Conservation (phyloP, 2,797 vertebrate genomes). For the Siniperca obscura region DNA sequence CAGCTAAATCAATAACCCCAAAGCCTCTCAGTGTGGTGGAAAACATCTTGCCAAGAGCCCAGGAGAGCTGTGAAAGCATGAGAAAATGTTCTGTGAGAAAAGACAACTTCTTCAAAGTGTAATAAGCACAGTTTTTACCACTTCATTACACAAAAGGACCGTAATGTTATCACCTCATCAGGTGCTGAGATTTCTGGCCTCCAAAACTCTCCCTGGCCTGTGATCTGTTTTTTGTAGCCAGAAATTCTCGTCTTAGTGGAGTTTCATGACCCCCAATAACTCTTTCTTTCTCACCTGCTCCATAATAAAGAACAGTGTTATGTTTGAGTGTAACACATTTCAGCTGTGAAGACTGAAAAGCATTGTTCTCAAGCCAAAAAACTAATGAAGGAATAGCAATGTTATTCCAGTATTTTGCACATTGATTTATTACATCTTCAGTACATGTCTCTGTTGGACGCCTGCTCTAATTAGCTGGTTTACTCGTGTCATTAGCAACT, state of each 20-base stretch:
- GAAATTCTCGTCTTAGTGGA: background rate
- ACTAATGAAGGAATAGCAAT: slow-evolving; percentile 6
- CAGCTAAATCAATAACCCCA: slow-evolving; percentile 49
- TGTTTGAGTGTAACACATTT: slow-evolving; percentile 15
- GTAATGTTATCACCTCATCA: slow-evolving; percentile 30
- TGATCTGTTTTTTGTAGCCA: background rate
- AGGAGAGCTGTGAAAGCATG: background rate
- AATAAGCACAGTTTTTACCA: background rate
- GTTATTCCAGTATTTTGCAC: slow-evolving; percentile 6
- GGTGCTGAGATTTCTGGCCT: slow-evolving; percentile 16
- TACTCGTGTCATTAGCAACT: background rate
- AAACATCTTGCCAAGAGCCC: slow-evolving; percentile 1
- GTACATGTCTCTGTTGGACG: background rate
- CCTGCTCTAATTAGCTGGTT: slow-evolving; percentile 13
- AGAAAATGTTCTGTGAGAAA: background rate
- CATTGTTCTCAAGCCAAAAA: slow-evolving; percentile 24
- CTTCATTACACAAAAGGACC: slow-evolving; percentile 16
- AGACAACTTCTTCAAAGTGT: slow-evolving; percentile 1
- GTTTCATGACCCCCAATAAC: slow-evolving; percentile 12
- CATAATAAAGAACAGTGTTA: slow-evolving; percentile 3
- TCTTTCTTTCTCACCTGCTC: slow-evolving; percentile 4
- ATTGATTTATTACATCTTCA: slow-evolving; percentile 20
- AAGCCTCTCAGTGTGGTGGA: background rate
- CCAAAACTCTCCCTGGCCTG: background rate
- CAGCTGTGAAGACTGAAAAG: slow-evolving; percentile 28